Evolutionary conservation across 1,140 invertebrate species (phyloP), one percentile per base, ranked within the genome.

Genomic region (Coenobita brevimanus): DNA sequence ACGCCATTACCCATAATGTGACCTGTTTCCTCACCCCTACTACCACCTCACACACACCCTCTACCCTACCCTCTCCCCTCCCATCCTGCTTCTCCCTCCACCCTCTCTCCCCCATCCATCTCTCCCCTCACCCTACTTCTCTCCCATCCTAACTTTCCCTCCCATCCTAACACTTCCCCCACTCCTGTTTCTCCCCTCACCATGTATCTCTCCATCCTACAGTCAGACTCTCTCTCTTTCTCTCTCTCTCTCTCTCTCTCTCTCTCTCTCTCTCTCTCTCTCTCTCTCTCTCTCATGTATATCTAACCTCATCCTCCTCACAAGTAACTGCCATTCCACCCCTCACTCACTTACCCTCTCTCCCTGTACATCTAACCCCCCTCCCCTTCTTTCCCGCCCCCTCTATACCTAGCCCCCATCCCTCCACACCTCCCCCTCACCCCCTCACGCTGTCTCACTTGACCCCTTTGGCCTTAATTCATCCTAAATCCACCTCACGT

Each of bases 1-100:
- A 60, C 50, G 41, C 82, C 82, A 84, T 84, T 84, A 84, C 54
- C 82, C 69, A 75, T 84, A 84, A 84, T 84, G 82, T 75, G 82
- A 76, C 82, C 46, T 75, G 82, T 84, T 84, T 84, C 82, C 82
- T 84, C 30, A 30, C 38, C 67, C 17, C 67, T 38, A 30, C 67
- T 10, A 3, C 67, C 38, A 24, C 33, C 67, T 38, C 30, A 15
- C 67, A 17, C 67, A 21, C 67, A 36, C 27, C 67, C 27, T 30
- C 67, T 17, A 38, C 67, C 27, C 38, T 13, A 0, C 27, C 27
- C 27, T 33, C 46, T 50, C 46, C 46, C 46, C 46, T 50, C 46
- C 46, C 46, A 6, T 50, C 46, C 17, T 50, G 17, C 46, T 8
- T 17, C 46, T 17, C 46, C 46, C 17, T 50, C 46, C 46, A 8